Base-by-base conservation (phyloP, 2,797 vertebrate genomes). In the Lindbergichthys nudifrons region DNA sequence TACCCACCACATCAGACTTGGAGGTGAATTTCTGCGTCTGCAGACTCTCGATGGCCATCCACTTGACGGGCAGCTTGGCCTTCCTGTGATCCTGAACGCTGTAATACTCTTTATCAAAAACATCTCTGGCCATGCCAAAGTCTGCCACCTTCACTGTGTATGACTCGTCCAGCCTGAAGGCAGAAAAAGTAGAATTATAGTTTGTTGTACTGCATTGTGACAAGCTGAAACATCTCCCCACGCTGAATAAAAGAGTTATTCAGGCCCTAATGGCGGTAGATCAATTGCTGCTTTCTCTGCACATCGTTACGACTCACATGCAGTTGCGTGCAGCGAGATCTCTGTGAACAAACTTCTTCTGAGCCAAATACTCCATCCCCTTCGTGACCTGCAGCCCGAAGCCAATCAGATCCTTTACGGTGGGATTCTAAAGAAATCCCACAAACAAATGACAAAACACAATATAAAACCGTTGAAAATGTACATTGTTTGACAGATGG, bases 21-120 rank as follows among this genome's bases (percentile, higher is more conserved):
- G 96, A 97, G 68, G 97, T 98, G 87, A 99, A 99, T 81, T 97
- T 98, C 89, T 99, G 98, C 2, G 96, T 98, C 93, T 97, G 97
- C 61, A 99, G 94, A 87, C 98, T 99, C 90, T 99, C 98, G 10
- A 98, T 95, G 0, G 98, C 97, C 97, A 99, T 99, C 98, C 98
- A 99, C 75, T 99, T 99, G 75, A 99, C 96, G 0, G 98, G 98
- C 13, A 99, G 92, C 88, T 97, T 97, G 52, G 97, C 95, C 0
- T 95, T 97, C 74, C 90, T 95, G 79, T 97, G 96, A 73, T 93
- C 95, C 54, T 83, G 95, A 61, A 99, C 82, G 56, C 98, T 99
- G 88, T 99, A 99, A 91, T 99, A 99, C 52, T 98, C 98, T 82
- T 98, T 99, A 88, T 97, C 97, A 5, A 98, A 95, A 56, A 99